phyloP scores from a whole-genome alignment of 2,888 invertebrate species.

The Oegoconia quadripuncta region DNA sequence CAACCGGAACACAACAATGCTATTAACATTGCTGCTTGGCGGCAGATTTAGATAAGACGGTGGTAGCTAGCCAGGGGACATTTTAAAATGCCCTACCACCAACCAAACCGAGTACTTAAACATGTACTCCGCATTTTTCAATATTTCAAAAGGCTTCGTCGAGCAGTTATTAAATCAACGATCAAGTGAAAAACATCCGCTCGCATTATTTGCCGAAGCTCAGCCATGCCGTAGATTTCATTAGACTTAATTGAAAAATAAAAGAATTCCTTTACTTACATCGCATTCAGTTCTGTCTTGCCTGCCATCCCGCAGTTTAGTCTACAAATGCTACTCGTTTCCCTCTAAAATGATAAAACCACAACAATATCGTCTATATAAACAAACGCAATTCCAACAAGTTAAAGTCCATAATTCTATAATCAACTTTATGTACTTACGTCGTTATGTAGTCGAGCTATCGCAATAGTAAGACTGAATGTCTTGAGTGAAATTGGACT shows the following conservation, averaged over 20 bases:
- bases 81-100: too few species aligned
- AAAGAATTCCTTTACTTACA: constrained; percentile 63
- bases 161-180: constrained; percentile 29
- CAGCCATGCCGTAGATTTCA: constrained; percentile 45
- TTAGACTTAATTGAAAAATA: constrained; percentile 66
- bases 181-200: constrained; percentile 28
- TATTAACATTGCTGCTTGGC: too few species aligned
- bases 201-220: constrained; percentile 22
- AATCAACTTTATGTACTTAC: constrained; percentile 25
- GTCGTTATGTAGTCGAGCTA: constrained; percentile 25
- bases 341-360: constrained; percentile 19
- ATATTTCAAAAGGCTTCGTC: not conserved
- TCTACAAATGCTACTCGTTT: constrained; percentile 51
- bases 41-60: too few species aligned
- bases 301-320: constrained; percentile 57
- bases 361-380: constrained; percentile 14
- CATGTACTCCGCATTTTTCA: too few species aligned
- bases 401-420: constrained; percentile 25
- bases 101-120: too few species aligned
- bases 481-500: constrained; percentile 23
- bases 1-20: too few species aligned
- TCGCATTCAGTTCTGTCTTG: constrained; percentile 52
- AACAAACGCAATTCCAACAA: constrained; percentile 14
- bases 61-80: too few species aligned
- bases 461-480: constrained; percentile 23